Evolutionary conservation across 2,888 invertebrate species (phyloP).

Genomic region (Pogonocherus hispidulus): DNA sequence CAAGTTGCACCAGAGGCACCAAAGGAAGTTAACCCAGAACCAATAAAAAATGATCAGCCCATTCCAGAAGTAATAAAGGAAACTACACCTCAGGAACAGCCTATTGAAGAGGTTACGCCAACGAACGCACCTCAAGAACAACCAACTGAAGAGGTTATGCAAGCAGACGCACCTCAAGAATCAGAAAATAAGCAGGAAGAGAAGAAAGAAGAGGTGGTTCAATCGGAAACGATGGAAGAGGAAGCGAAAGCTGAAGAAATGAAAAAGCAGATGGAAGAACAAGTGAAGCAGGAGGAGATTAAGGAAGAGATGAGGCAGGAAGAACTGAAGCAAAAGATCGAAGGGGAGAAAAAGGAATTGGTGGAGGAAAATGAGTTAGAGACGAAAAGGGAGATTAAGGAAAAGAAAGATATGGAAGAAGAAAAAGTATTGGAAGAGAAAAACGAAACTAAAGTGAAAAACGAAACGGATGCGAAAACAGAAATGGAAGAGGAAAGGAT

Average conservation of each 20-base stretch:
- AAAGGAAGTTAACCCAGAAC: not conserved
- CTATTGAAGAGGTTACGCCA: not conserved
- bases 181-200: not conserved
- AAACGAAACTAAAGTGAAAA: no score
- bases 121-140: not conserved
- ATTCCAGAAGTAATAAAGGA: not conserved
- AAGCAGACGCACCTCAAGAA: not conserved
- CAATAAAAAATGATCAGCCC: not conserved
- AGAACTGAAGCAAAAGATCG: no score
- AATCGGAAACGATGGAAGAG: slow-evolving; percentile 6
- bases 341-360: slow-evolving; percentile 13
- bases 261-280: not conserved
- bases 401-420: no score
- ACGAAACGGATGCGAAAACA: not conserved
- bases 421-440: no score
- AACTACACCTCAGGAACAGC: not conserved
- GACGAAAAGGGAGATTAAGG: no score
- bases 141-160: not conserved
- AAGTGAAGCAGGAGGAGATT: not conserved
- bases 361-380: no score
- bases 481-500: no score
- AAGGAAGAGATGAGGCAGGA: not conserved
- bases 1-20: not conserved
- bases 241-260: slow-evolving; percentile 9
- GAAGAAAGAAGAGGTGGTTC: not conserved